These are phyloP conservation scores for Athalia cordata DNA, from an alignment of 2,888 invertebrate genomes.

Conservation along the genomic window DNA sequence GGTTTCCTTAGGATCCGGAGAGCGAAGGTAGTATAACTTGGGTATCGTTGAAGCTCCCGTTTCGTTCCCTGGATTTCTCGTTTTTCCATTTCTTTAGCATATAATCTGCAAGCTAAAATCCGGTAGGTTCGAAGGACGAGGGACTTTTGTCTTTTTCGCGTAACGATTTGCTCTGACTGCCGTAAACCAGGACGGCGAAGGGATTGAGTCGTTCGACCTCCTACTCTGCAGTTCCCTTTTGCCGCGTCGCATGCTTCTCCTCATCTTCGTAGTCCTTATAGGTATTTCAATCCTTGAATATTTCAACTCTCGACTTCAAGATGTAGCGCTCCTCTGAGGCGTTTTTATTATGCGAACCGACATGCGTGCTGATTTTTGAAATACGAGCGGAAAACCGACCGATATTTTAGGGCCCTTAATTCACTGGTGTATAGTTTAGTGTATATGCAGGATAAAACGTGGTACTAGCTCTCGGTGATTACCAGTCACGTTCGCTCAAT, in stretches of 20 bases:
- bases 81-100: background rate
- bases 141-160: conserved; percentile 1
- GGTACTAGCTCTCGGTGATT: conserved; percentile 36
- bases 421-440: background rate
- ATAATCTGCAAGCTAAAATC: background rate
- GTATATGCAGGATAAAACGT: conserved; percentile 4
- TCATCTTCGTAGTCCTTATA: conserved; percentile 3
- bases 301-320: no score
- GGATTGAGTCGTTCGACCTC: conserved; percentile 37
- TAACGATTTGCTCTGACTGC: conserved; percentile 32
- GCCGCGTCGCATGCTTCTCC: background rate
- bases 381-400: no score
- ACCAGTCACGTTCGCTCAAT: conserved; percentile 48
- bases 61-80: no score
- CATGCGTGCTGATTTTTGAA: no score
- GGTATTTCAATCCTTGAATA: no score
- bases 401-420: background rate
- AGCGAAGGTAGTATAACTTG: background rate
- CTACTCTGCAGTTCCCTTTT: background rate
- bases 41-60: no score
- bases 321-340: no score
- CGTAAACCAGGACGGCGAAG: conserved; percentile 7
- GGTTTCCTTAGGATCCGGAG: background rate
- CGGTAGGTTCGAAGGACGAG: conserved; percentile 9
- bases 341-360: no score